These are phyloP conservation scores for Agrilus cyanescens DNA, from an alignment of 2,888 invertebrate species.

Conservation along the genomic window DNA sequence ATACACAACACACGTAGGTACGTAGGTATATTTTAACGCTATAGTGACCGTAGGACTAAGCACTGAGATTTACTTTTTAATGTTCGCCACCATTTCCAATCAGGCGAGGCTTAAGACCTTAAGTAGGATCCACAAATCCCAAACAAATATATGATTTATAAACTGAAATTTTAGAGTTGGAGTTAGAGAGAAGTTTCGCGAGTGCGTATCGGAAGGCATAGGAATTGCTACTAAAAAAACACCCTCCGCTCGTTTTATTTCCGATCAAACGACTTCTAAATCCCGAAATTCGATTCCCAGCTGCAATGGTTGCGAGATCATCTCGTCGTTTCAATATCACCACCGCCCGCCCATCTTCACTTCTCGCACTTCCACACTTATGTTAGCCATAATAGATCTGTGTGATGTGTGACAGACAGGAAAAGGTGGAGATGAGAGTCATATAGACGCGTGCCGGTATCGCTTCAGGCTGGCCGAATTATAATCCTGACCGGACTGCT, in stretches of 20 bases:
- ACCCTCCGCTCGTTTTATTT: conserved; percentile 19
- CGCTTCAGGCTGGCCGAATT: neutral
- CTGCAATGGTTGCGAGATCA: conserved; percentile 11
- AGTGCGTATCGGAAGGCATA: conserved; percentile 15
- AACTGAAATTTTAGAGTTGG: conserved; percentile 8
- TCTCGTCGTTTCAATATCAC: no score
- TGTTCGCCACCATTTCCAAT: no score
- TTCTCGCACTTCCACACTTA: no score
- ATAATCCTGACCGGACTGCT: conserved; percentile 16
- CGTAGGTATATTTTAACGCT: neutral
- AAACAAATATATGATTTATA: neutral
- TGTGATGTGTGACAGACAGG: no score
- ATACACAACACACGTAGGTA: conserved; percentile 12
- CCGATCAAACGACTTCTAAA: conserved; percentile 20
- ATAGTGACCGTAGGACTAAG: no score
- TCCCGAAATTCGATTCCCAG: conserved; percentile 19
- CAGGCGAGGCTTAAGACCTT: no score
- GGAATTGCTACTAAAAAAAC: conserved; percentile 17
- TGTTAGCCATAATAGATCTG: no score
- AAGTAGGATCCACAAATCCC: no score
- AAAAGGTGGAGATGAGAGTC: neutral
- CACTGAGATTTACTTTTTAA: no score
- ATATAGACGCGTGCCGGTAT: neutral
- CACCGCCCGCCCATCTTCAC: no score
- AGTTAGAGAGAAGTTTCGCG: conserved; percentile 3